Evolutionary conservation across 1,140 invertebrate genomes (phyloP).

Genomic region (Streblospio benedicti): DNA sequence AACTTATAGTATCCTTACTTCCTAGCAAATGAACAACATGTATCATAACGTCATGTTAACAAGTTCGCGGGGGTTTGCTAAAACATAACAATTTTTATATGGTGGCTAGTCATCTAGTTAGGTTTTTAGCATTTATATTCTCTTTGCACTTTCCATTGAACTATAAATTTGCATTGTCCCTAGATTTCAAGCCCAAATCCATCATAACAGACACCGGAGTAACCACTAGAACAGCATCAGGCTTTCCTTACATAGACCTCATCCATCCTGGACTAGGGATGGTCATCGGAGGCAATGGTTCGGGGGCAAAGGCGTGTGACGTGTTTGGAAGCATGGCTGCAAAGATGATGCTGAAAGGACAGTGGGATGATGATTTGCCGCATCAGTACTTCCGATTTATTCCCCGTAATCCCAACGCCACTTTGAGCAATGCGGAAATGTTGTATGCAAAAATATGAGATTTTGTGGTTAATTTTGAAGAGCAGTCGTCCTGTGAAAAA

Average conservation of each 20-base stretch:
- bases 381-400: too few species aligned
- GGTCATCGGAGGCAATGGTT: constrained; percentile 19
- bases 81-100: background rate
- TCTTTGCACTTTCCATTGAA: too few species aligned
- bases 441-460: too few species aligned
- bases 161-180: too few species aligned
- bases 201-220: constrained; percentile 15
- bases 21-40: too few species aligned
- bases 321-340: constrained; percentile 20
- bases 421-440: too few species aligned
- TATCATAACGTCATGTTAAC: too few species aligned
- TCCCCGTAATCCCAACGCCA: too few species aligned
- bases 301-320: constrained; percentile 19
- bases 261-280: constrained; percentile 12
- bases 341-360: background rate
- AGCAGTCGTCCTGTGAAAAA: too few species aligned
- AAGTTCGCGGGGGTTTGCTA: background rate
- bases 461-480: too few species aligned
- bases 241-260: constrained; percentile 17
- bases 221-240: constrained; percentile 9
- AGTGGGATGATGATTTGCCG: constrained; percentile 1
- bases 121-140: background rate
- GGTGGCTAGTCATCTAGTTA: background rate
- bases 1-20: too few species aligned
- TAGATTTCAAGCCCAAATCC: constrained; percentile 13